Evolutionary conservation across 2,888 invertebrate species (phyloP).

Genomic region (Timema podura): DNA sequence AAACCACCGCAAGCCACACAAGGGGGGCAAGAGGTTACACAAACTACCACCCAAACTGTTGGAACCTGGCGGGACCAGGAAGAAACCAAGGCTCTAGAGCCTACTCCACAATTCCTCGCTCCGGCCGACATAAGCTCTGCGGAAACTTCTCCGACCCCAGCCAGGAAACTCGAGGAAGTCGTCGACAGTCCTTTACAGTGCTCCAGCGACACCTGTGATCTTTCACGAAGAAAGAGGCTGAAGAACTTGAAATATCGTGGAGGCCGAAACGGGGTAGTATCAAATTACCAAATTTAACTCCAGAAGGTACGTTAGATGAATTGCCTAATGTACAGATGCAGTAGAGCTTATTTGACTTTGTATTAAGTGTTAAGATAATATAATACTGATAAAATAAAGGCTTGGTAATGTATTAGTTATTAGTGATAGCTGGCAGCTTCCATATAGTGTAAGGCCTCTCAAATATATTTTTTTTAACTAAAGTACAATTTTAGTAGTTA

Average conservation of each 20-base stretch:
- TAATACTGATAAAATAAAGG: too few species aligned
- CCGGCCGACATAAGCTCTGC: background rate
- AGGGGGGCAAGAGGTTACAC: background rate
- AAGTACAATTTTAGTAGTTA: too few species aligned
- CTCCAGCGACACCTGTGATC: background rate
- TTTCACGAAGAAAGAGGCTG: slow-evolving; percentile 25
- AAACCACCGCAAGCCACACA: slow-evolving; percentile 18
- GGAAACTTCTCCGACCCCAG: slow-evolving; percentile 19
- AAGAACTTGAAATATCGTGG: slow-evolving; percentile 39
- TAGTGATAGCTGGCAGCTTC: too few species aligned
- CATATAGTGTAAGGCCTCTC: too few species aligned
- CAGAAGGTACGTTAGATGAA: too few species aligned
- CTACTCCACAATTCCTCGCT: background rate
- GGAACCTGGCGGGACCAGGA: background rate
- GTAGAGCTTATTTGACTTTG: too few species aligned
- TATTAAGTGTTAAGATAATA: too few species aligned
- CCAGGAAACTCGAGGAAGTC: slow-evolving; percentile 29
- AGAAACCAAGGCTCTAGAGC: background rate
- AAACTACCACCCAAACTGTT: background rate
- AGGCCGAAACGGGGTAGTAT: slow-evolving; percentile 45
- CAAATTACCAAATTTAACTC: slow-evolving; percentile 39
- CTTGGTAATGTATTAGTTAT: too few species aligned
- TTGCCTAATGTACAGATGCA: too few species aligned
- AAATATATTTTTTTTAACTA: too few species aligned
- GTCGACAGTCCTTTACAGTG: slow-evolving; percentile 13